Percentiles rank a stretch among this genome's conserved stretches.
phyloP scores from a whole-genome alignment of 2,113 vertebrate genomes.

The Erpornis zantholeuca region DNA sequence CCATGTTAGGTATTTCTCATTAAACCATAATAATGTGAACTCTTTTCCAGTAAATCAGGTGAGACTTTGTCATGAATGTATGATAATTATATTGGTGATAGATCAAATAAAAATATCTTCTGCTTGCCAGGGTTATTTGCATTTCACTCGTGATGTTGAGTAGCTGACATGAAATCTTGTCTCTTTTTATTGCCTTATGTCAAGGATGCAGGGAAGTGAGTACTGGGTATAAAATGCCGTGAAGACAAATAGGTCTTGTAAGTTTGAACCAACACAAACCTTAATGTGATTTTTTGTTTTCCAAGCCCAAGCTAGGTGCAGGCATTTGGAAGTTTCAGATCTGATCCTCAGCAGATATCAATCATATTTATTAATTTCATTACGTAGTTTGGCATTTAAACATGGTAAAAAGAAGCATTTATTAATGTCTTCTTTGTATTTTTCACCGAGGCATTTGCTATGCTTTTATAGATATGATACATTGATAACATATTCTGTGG shows the following conservation, averaged over 20 bases:
- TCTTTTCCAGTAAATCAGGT: background rate
- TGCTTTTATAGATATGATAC: background rate
- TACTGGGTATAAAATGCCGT: background rate
- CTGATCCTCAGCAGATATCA: background rate
- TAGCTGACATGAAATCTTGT: background rate
- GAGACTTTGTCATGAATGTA: background rate
- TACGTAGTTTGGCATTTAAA: background rate
- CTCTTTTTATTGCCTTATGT: background rate
- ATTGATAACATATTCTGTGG: background rate
- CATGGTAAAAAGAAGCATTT: background rate
- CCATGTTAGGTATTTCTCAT: background rate
- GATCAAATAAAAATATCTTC: background rate
- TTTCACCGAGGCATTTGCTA: background rate
- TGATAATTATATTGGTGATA: background rate
- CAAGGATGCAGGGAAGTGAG: background rate
- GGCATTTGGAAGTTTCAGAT: background rate
- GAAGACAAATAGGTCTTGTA: background rate
- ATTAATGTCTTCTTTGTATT: background rate
- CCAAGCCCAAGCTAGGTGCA: background rate
- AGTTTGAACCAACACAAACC: background rate
- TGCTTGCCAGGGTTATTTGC: constrained; percentile 1
- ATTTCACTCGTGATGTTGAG: background rate
- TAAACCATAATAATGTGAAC: constrained; percentile 15
- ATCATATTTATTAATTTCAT: background rate
- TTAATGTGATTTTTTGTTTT: background rate